Percentiles rank a stretch among this genome's conserved stretches.
phyloP scores from a whole-genome alignment of 2,888 invertebrate species.

The Eupithecia exiguata region DNA sequence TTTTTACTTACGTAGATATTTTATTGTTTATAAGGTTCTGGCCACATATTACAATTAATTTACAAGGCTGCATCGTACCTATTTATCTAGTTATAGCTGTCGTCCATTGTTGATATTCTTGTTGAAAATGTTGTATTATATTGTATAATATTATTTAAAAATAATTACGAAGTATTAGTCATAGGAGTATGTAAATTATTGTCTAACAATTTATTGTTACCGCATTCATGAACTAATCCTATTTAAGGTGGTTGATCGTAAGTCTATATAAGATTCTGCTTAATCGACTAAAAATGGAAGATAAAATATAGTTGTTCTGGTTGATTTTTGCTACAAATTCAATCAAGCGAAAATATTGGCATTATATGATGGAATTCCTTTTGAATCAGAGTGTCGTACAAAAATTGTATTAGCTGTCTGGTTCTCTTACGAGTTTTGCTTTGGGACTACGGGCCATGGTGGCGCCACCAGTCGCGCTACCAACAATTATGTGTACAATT shows the following conservation, averaged over 20 bases:
- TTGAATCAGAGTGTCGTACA: not conserved
- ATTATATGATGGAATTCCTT: not conserved
- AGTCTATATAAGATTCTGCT: not conserved
- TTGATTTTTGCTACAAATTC: not conserved
- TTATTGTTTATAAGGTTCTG: not conserved
- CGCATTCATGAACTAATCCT: not conserved
- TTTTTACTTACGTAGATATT: not conserved
- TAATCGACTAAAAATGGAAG: not conserved
- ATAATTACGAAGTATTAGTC: constrained; percentile 35
- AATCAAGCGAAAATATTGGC: not conserved
- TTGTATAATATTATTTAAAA: constrained; percentile 54
- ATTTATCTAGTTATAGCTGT: constrained; percentile 75
- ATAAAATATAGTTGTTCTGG: not conserved
- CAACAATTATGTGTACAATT: too few species aligned
- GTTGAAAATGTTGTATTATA: constrained; percentile 81
- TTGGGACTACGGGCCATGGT: not conserved
- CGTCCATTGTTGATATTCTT: constrained; percentile 84
- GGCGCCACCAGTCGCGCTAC: too few species aligned
- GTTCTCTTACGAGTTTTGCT: not conserved
- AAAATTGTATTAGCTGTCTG: not conserved
- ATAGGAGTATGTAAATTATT: constrained; percentile 17
- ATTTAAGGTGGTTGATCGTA: not conserved
- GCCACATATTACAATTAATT: constrained; percentile 35
- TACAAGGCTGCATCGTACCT: constrained; percentile 47
- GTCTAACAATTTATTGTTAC: constrained; percentile 3